Conservation (phyloP, 92 coral and sea anemone genomes). For the Bergia puertoricense region DNA sequence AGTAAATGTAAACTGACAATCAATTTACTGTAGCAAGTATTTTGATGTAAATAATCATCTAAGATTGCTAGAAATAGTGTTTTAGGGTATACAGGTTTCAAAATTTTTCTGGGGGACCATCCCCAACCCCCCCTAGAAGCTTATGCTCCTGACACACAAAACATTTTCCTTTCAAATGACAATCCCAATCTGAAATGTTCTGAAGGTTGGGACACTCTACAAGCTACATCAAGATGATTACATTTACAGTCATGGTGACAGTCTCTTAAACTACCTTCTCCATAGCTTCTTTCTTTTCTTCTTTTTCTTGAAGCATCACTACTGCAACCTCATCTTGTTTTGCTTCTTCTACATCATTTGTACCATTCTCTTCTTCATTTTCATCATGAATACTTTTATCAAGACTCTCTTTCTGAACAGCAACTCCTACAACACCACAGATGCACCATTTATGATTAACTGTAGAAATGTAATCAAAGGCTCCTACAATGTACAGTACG, state of each 20-base stretch:
- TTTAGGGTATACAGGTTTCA: too few relatives aligned
- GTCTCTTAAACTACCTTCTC: conserved; percentile 3
- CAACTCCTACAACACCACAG: conserved; percentile 51
- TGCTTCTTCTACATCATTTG: conserved; percentile 64
- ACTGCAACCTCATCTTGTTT: conserved; percentile 62
- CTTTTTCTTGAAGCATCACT: conserved; percentile 44
- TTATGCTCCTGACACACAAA: too few relatives aligned
- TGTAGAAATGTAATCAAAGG: neutral
- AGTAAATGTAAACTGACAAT: too few relatives aligned
- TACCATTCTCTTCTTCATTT: conserved; percentile 58
- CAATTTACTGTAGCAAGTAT: too few relatives aligned
- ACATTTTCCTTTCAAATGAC: too few relatives aligned
- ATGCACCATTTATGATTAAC: neutral
- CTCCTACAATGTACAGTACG: too few relatives aligned
- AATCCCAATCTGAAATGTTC: too few relatives aligned
- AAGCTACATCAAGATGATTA: neutral
- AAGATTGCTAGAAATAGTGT: too few relatives aligned
- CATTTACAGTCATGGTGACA: neutral
- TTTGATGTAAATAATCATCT: too few relatives aligned
- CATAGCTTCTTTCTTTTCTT: conserved; percentile 41
- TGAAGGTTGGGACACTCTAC: too few relatives aligned
- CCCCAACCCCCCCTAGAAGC: too few relatives aligned
- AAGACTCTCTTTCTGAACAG: conserved; percentile 54
- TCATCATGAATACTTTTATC: conserved; percentile 64
- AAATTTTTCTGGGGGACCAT: too few relatives aligned